A percentile compares a stretch with the other conserved stretches of the same genome.
phyloP scores from a whole-genome alignment of 1,140 invertebrate species.

The Penaeus vannamei region DNA sequence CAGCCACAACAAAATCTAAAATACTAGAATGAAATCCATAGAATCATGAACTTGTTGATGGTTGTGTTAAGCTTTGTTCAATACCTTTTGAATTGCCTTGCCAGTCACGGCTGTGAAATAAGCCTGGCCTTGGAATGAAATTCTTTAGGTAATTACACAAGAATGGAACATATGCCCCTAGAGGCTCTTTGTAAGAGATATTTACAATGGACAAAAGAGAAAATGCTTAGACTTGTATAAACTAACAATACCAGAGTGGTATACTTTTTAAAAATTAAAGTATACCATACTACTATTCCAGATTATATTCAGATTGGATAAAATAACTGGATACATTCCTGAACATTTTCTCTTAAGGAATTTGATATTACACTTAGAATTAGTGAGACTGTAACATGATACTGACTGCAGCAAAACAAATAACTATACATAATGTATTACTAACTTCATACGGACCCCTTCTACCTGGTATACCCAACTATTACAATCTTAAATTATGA shows the following conservation, averaged over 20 bases:
- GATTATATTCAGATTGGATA: slow-evolving; percentile 25
- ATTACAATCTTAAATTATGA: slow-evolving; percentile 35
- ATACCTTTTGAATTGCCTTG: neutral
- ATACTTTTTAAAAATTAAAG: neutral
- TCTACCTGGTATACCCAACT: slow-evolving; percentile 37
- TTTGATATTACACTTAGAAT: neutral
- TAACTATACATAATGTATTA: slow-evolving; percentile 12
- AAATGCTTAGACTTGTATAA: slow-evolving; percentile 35
- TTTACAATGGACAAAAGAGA: slow-evolving; percentile 44
- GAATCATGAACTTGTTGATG: too few relatives aligned
- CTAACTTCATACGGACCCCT: slow-evolving; percentile 2
- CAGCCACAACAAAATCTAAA: slow-evolving; percentile 21
- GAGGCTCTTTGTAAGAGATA: slow-evolving; percentile 1
- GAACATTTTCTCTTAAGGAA: slow-evolving; percentile 35
- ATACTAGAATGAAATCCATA: neutral
- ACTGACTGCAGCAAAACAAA: slow-evolving; percentile 42
- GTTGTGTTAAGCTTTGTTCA: neutral
- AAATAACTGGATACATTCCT: slow-evolving; percentile 28
- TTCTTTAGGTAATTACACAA: slow-evolving; percentile 34
- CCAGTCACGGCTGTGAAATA: slow-evolving; percentile 34
- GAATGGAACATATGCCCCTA: slow-evolving; percentile 21
- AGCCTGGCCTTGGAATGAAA: slow-evolving; percentile 41
- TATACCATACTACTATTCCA: neutral
- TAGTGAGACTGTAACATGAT: slow-evolving; percentile 16
- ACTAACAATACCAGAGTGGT: slow-evolving; percentile 9